Conservation (phyloP, 2,113 vertebrate species). For the Onychostruthus taczanowskii region DNA sequence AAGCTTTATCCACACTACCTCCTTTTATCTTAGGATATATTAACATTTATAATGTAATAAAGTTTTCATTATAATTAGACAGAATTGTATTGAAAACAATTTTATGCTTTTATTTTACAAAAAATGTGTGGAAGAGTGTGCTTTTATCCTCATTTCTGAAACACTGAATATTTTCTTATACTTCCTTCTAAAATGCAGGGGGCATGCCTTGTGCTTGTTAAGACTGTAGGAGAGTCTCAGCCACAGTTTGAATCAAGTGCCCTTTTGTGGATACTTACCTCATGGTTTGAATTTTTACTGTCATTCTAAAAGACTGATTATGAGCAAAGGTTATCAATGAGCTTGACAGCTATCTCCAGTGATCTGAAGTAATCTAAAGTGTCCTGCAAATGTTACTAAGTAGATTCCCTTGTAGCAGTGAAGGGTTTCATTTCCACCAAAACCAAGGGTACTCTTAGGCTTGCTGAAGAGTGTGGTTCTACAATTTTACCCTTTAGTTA, state of each 20-base stretch:
- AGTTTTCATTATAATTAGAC: background rate
- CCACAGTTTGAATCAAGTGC: background rate
- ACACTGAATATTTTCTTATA: background rate
- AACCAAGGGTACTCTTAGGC: background rate
- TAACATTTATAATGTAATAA: background rate
- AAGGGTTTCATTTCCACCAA: background rate
- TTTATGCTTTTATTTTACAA: background rate
- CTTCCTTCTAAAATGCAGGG: background rate
- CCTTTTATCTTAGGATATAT: background rate
- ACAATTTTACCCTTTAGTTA: background rate
- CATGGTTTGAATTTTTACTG: background rate
- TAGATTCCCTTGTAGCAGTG: background rate
- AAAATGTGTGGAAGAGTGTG: background rate
- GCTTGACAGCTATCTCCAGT: background rate
- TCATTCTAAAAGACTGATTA: background rate
- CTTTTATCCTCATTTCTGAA: background rate
- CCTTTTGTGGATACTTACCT: background rate
- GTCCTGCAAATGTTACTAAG: background rate
- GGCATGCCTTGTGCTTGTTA: background rate
- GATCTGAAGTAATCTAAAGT: background rate
- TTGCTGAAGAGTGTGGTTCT: background rate
- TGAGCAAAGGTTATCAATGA: background rate
- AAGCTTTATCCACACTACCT: background rate
- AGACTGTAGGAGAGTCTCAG: background rate
- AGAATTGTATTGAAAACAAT: background rate